phyloP scores from a whole-genome alignment of 2,113 vertebrate genomes.

The Macroglossus sobrinus region DNA sequence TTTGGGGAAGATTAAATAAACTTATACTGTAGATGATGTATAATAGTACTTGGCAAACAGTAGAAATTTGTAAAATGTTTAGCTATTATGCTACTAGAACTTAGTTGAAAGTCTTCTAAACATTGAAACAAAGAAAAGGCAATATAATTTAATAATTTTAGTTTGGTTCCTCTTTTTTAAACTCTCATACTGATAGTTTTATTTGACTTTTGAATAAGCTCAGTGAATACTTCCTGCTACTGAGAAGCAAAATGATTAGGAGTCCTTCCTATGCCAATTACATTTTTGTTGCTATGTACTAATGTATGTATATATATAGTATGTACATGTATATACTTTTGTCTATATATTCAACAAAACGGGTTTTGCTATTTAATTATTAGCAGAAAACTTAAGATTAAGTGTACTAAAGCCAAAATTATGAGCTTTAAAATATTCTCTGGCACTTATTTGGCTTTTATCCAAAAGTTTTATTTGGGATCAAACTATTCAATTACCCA shows the following conservation, averaged over 20 bases:
- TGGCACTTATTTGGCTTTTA: constrained; percentile 45
- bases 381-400: constrained; percentile 14
- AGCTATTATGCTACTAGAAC: neutral
- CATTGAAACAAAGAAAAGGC: neutral
- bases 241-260: neutral
- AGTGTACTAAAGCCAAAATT: constrained; percentile 26
- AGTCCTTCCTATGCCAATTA: neutral
- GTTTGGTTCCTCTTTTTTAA: neutral
- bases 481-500: constrained; percentile 51
- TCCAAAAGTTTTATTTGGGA: constrained; percentile 13
- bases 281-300: neutral
- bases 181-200: neutral
- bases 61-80: constrained; percentile 10
- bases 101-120: constrained; percentile 19
- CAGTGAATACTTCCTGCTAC: neutral
- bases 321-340: no score
- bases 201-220: neutral
- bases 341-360: constrained; percentile 1
- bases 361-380: neutral
- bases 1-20: neutral
- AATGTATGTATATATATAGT: neutral
- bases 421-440: constrained; percentile 23
- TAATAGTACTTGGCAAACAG: neutral
- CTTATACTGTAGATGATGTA: neutral
- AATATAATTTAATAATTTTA: neutral